A percentile compares a stretch with the other conserved stretches of the same genome.
Conservation (phyloP, 2,797 vertebrate species). For the Enoplosus armatus region DNA sequence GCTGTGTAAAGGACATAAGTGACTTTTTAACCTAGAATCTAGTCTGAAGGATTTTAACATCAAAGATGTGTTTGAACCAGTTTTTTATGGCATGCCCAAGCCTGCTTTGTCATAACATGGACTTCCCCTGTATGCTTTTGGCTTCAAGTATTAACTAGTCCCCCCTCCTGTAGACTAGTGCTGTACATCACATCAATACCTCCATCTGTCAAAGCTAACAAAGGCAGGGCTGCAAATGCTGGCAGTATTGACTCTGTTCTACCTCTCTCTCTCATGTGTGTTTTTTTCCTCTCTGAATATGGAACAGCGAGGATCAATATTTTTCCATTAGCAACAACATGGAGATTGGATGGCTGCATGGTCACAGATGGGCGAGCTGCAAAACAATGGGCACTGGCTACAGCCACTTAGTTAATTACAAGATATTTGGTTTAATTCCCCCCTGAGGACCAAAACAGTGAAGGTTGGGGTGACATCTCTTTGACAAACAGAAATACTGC, state of each 20-base stretch:
- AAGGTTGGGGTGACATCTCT: slow-evolving; percentile 36
- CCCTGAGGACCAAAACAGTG: slow-evolving; percentile 39
- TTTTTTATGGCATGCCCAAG: slow-evolving; percentile 26
- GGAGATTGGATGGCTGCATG: slow-evolving; percentile 69
- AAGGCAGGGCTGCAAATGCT: slow-evolving; percentile 53
- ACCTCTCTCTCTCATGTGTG: slow-evolving; percentile 33
- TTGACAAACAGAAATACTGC: slow-evolving; percentile 19
- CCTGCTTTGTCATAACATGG: neutral
- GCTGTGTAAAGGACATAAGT: neutral
- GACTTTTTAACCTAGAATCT: neutral
- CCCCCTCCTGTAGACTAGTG: slow-evolving; percentile 21
- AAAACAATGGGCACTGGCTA: slow-evolving; percentile 65
- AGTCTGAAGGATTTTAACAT: slow-evolving; percentile 11
- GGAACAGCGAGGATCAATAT: slow-evolving; percentile 82
- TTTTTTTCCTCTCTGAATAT: slow-evolving; percentile 70
- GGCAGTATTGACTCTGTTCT: slow-evolving; percentile 60
- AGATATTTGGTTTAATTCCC: slow-evolving; percentile 69
- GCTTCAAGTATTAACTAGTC: slow-evolving; percentile 12
- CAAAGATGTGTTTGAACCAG: neutral
- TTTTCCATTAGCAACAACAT: slow-evolving; percentile 83
- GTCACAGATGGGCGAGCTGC: slow-evolving; percentile 71
- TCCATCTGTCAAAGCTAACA: slow-evolving; percentile 61
- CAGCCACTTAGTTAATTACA: slow-evolving; percentile 83
- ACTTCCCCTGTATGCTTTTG: neutral
- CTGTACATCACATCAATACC: slow-evolving; percentile 56